Evolutionary conservation across 2,113 vertebrate genomes (phyloP), one percentile per base, ranked within the genome.

Genomic region (Chelonoidis abingdonii): DNA sequence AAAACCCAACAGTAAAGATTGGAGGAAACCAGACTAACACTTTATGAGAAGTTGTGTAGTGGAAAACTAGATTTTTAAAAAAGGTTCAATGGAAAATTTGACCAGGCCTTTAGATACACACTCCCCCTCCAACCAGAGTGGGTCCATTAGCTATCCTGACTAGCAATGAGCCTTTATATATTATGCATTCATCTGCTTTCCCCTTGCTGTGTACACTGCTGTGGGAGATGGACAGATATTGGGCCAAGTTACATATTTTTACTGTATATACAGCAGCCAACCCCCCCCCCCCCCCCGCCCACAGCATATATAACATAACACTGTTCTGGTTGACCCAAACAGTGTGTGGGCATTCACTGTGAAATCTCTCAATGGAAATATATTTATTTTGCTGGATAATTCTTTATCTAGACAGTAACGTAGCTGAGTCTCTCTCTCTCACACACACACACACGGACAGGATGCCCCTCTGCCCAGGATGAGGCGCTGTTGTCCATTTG

Each of bases 301-400:
- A 50, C 83, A 54, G 62, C 13, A 44, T 76, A 54, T 50, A 81
- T 4, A 80, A 90, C 89, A 69, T 83, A 92, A 9, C 0, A 92
- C 93, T 84, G 88, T 82, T 94, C 85, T 47, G 62, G 80, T 41
- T 97, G 95, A 96, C 94, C 97, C 90, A 97, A 96, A 88, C 96
- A 80, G 79, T 89, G 84, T 92, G 31, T 79, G 95, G 93, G 89
- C 94, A 75, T 93, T 47, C 91, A 92, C 96, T 85, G 88, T 24
- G 76, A 92, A 95, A 89, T 92, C 97, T 95, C 89, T 92, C 92
- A 94, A 89, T 4, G 8, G 83, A 95, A 88, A 93, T 96, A 85
- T 94, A 62, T 96, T 97, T 96, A 91, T 88, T 93, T 89, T 78
- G 76, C 88, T 89, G 90, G 89, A 80, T 94, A 83, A 94, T 96